Base-by-base conservation (phyloP, 2,888 invertebrate species). In the Nomada flava region DNA sequence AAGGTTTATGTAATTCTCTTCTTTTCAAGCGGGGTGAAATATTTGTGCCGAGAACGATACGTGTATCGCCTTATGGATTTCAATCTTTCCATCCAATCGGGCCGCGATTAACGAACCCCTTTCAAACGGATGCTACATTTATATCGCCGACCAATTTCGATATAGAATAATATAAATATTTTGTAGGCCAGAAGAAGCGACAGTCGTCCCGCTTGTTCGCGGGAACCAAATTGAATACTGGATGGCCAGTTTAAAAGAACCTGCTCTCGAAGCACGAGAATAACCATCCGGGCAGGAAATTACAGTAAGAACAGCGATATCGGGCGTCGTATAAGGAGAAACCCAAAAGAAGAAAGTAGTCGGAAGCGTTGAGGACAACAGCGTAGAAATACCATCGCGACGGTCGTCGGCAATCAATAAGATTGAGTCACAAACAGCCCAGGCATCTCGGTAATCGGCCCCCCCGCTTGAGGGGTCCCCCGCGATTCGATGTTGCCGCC, bases 351-450 rank as follows among this genome's bases (percentile, higher is more conserved):
- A 26, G 59, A 20, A 9, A 4, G 15, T 18, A 4, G 10, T 5
- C 3, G 20, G 62, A 20, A n/a, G 55, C 20, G 18, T 9, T 18
- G 47, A 13, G 26, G 20, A 23, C 70, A 9, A 47, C 29, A 52
- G 29, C 20, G 26, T n/a, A 52, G 65, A 50, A 65, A n/a, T 18
- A 15, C 52, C 10, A 62, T 47, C 47, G n/a, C 26, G 47, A 7
- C 4, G 9, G 15, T 44, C 20, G 60, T 59, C 23, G 89, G 89
- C 89, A 90, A 91, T 90, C 89, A 88, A 90, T 91, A 91, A 89
- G 88, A 78, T 73, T 74, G 77, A 83, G 72, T 70, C 72, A 78
- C 82, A 76, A 82, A 76, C 75, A 79, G 60, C 50, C 36, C 69
- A 29, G 69, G 76, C 81, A 70, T 65, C 50, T 44, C 64, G 29